Percentiles rank a stretch among this genome's conserved stretches.
phyloP scores from a whole-genome alignment of 2,113 vertebrate genomes.

The Zosterops lateralis region DNA sequence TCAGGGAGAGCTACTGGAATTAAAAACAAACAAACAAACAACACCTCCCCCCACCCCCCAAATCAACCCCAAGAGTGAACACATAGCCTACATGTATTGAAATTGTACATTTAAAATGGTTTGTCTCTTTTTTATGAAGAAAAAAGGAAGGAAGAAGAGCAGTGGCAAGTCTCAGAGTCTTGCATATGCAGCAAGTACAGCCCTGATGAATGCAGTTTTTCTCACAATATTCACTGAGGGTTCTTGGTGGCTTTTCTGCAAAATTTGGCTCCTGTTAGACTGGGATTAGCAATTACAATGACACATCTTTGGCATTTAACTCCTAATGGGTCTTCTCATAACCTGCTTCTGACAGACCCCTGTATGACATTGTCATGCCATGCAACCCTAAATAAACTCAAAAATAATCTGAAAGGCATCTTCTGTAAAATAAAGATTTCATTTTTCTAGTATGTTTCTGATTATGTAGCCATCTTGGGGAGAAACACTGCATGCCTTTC shows the following conservation, averaged over 20 bases:
- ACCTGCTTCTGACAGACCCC: background rate
- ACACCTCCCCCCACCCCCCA: rapidly evolving
- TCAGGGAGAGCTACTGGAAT: background rate
- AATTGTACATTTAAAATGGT: background rate
- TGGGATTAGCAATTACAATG: background rate
- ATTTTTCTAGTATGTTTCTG: background rate
- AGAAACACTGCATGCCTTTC: background rate
- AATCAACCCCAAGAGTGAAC: background rate
- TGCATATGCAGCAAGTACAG: background rate
- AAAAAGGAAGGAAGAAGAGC: background rate
- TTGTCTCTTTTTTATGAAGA: background rate
- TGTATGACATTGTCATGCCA: rapidly evolving
- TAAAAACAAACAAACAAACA: background rate
- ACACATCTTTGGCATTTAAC: background rate
- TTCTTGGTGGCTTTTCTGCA: background rate
- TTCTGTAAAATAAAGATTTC: background rate
- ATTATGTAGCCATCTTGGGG: background rate
- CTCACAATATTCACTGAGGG: background rate
- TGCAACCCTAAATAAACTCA: background rate
- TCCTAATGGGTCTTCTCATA: background rate
- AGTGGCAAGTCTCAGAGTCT: background rate
- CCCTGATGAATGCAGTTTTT: background rate
- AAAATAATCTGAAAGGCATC: background rate
- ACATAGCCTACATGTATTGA: background rate
- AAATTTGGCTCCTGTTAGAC: background rate